A percentile compares a stretch with the other conserved stretches of the same genome.
Conservation (phyloP, 1,140 invertebrate species). For the Scaptomyza hsui region DNA sequence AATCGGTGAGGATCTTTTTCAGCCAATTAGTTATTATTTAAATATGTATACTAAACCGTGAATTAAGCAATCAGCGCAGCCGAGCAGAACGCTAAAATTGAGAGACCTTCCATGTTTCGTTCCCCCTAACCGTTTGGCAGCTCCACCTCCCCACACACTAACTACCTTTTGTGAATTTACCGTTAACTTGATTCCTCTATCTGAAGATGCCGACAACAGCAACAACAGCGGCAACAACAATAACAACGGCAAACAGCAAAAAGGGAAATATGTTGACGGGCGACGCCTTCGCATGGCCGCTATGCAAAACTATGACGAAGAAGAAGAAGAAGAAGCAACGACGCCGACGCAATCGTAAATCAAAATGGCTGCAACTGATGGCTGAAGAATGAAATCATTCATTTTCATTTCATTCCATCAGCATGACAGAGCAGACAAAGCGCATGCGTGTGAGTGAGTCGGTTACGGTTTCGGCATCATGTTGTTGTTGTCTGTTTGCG, state of each 20-base stretch:
- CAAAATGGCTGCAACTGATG: slow-evolving; percentile 78
- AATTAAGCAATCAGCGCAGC: slow-evolving; percentile 61
- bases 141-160: slow-evolving; percentile 43
- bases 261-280: slow-evolving; percentile 43
- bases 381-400: slow-evolving; percentile 78
- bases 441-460: slow-evolving; percentile 70
- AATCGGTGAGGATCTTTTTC: no score
- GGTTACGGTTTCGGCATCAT: slow-evolving; percentile 33
- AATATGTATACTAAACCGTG: slow-evolving; percentile 70
- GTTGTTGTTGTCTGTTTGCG: slow-evolving; percentile 50
- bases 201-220: slow-evolving; percentile 59
- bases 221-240: slow-evolving; percentile 20
- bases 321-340: slow-evolving; percentile 13
- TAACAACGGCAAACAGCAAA: slow-evolving; percentile 31
- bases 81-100: slow-evolving; percentile 65
- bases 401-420: slow-evolving; percentile 41
- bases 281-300: slow-evolving; percentile 69
- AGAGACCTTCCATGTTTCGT: slow-evolving; percentile 31
- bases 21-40: slow-evolving; percentile 73
- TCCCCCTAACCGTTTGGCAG: neutral
- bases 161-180: slow-evolving; percentile 67
- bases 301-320: slow-evolving; percentile 41
- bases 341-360: slow-evolving; percentile 63
- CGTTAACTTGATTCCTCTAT: slow-evolving; percentile 55
- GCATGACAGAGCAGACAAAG: slow-evolving; percentile 36